Percentiles rank a stretch among this genome's conserved stretches.
phyloP scores from a whole-genome alignment of 2,888 invertebrate genomes.

The Eupithecia insigniata region DNA sequence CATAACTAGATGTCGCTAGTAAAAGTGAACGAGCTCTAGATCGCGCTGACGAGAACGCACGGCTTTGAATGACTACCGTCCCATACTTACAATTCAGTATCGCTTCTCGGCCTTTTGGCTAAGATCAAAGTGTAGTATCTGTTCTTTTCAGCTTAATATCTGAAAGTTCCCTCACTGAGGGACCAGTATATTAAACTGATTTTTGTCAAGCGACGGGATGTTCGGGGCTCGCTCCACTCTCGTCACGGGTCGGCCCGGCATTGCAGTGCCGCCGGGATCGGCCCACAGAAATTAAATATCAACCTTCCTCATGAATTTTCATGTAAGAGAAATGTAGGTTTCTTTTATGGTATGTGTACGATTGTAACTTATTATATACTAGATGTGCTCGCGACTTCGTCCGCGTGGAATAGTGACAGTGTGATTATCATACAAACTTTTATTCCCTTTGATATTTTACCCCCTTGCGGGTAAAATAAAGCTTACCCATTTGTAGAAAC shows the following conservation, averaged over 20 bases:
- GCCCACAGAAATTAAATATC: not conserved
- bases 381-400: too few relatives aligned
- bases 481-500: too few relatives aligned
- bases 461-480: too few relatives aligned
- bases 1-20: not conserved
- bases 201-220: not conserved
- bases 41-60: too few relatives aligned
- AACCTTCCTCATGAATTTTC: too few relatives aligned
- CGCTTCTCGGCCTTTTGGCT: slow-evolving; percentile 1
- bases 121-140: slow-evolving; percentile 1
- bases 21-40: not conserved
- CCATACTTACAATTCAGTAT: not conserved
- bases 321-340: too few relatives aligned
- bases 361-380: too few relatives aligned
- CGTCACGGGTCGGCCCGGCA: slow-evolving; percentile 1
- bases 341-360: too few relatives aligned
- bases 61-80: too few relatives aligned
- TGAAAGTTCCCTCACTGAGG: slow-evolving; percentile 1
- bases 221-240: not conserved
- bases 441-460: too few relatives aligned
- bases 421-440: too few relatives aligned
- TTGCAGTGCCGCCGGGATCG: not conserved
- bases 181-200: not conserved
- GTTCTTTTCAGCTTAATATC: slow-evolving; percentile 1
- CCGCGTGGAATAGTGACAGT: too few relatives aligned